Percentiles rank a stretch among this genome's conserved stretches.
Evolutionary conservation across 1,140 invertebrate genomes (phyloP).

Genomic region (Gryllus bimaculatus): DNA sequence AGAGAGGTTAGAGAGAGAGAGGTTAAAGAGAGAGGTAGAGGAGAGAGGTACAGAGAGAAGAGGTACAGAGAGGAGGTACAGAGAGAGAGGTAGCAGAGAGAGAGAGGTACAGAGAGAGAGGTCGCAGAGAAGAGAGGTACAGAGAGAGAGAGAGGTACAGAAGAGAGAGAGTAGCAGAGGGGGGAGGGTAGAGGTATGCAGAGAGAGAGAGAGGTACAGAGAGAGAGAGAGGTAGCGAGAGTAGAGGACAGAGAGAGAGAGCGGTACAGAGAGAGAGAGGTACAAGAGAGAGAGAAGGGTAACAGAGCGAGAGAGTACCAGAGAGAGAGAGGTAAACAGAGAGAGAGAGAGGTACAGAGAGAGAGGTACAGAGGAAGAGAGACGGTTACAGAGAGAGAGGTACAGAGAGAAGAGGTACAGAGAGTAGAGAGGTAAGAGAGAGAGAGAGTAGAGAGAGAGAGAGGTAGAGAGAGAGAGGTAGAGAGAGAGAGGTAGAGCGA

Average conservation of each 20-base stretch:
- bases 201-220: not conserved
- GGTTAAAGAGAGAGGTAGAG: not conserved
- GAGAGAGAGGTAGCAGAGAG: not conserved
- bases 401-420: not conserved
- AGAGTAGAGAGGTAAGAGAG: too few species aligned
- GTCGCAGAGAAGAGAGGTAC: not conserved
- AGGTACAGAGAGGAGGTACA: not conserved
- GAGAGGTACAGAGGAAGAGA: not conserved
- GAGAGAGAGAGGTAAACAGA: not conserved
- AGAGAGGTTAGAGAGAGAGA: too few species aligned
- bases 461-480: too few species aligned
- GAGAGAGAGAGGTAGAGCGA: too few species aligned
- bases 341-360: not conserved
- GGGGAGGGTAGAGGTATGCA: not conserved
- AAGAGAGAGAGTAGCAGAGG: too few species aligned
- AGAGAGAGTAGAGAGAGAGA: too few species aligned
- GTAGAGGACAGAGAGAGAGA: not conserved
- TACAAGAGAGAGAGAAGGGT: not conserved
- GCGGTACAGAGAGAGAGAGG: not conserved
- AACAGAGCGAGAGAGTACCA: not conserved
- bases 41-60: not conserved
- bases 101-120: not conserved
- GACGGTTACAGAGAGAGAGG: not conserved
- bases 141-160: not conserved
- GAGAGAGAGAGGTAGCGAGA: not conserved